Base-by-base conservation (phyloP, 2,113 vertebrate species). In the Halichoeres trimaculatus region DNA sequence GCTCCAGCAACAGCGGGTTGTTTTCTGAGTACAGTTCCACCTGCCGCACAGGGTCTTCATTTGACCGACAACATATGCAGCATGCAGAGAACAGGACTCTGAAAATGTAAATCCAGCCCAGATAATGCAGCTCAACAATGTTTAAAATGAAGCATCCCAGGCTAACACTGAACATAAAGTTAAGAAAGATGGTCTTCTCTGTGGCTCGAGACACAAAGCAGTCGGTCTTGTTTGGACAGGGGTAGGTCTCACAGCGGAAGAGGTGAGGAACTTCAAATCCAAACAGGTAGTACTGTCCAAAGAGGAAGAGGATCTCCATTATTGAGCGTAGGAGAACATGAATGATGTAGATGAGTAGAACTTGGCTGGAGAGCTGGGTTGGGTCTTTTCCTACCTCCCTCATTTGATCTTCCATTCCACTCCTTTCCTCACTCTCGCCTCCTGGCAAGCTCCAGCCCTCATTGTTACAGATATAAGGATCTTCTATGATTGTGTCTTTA, bases 161-260 rank as follows among this genome's bases (percentile, higher is more conserved):
- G 35, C 89, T 90, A 56, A 89, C 81, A 51, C 75, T 81, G 22
- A 92, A 90, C 87, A 89, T 91, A 58, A 94, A 91, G 65, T 90
- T 91, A 59, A 95, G 85, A 69, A 93, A 92, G 51, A 91, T 85
- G 9, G 86, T 92, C 72, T 93, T 92, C 75, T 94, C 91, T 0
- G 82, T 90, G 75, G 86, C 89, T 9, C 89, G 88, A 22, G 89
- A 93, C 13, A 93, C 69, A 65, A 93, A 93, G 67, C 88, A 92
- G 74, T 92, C 81, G 2, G 79, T 90, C 48, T 65, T 85, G 19
- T 87, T 91, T 1, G 87, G 90, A 64, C 82, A 89, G 23, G 88
- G 92, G 48, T 90, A 91, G 23, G 82, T 90, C 41, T 85, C 55
- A 22, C 90, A 87, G n/a, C 69, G 80, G 74, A 91, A 92, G 47